Evolutionary conservation across 2,888 invertebrate species (phyloP).

Genomic region (Caenorhabditis wallacei): DNA sequence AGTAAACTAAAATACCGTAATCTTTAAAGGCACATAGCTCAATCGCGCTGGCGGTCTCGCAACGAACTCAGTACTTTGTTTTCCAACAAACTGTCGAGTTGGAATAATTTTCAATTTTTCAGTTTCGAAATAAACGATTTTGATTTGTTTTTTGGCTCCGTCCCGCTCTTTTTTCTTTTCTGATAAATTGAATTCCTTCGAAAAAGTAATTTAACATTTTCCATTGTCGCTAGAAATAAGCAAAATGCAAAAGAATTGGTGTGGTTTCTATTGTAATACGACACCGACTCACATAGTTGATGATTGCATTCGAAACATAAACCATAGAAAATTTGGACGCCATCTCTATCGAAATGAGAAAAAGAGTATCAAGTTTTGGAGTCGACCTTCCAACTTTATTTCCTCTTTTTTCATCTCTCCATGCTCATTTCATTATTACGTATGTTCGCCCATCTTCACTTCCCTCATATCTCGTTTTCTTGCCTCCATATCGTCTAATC

Average conservation of each 20-base stretch:
- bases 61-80: no score
- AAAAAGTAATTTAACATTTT: no score
- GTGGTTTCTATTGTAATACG: constrained; percentile 32
- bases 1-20: no score
- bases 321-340: not conserved
- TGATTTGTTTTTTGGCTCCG: no score
- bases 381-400: not conserved
- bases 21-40: no score
- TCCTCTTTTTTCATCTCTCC: not conserved
- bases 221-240: constrained; percentile 4
- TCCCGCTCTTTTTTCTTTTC: no score
- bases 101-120: no score
- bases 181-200: no score
- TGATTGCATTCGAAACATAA: constrained; percentile 33
- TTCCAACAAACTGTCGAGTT: no score
- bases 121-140: no score
- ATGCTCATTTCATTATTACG: constrained; percentile 32
- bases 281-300: constrained; percentile 48
- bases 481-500: constrained; percentile 37
- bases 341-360: not conserved
- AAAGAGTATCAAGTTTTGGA: not conserved
- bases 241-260: constrained; percentile 7
- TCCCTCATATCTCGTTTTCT: not conserved
- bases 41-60: no score
- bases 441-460: constrained; percentile 23